Evolutionary conservation across 2,113 vertebrate species (phyloP).

Genomic region (Ptyas mucosa): DNA sequence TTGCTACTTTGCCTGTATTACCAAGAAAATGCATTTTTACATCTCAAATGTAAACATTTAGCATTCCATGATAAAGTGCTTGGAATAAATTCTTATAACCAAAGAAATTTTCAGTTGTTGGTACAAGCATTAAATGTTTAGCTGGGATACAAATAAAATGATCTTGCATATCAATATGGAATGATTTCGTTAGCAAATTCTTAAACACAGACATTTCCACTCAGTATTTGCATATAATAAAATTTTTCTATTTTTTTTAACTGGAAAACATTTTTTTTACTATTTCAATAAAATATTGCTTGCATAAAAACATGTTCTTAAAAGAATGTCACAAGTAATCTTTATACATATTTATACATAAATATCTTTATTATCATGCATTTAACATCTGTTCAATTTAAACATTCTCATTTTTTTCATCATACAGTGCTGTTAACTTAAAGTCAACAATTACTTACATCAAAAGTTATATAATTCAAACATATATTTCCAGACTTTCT

Average conservation of each 20-base stretch:
- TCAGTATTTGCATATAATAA: neutral
- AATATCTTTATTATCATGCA: neutral
- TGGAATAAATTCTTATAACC: conserved; percentile 57
- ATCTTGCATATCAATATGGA: neutral
- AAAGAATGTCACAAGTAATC: neutral
- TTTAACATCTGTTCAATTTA: neutral
- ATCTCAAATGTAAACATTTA: conserved; percentile 27
- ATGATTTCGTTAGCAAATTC: neutral
- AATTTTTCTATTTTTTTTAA: neutral
- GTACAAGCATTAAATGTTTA: conserved; percentile 2
- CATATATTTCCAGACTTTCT: neutral
- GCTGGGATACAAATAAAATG: neutral
- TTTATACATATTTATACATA: neutral
- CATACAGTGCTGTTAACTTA: neutral
- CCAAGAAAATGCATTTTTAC: neutral
- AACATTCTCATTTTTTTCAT: neutral
- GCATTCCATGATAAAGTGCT: conserved; percentile 41
- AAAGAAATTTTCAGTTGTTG: conserved; percentile 29
- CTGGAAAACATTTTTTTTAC: too few species aligned
- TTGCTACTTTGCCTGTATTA: conserved; percentile 42
- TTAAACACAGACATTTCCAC: neutral
- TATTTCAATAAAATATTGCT: neutral
- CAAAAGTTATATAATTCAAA: neutral
- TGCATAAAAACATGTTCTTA: neutral
- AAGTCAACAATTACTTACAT: neutral